phyloP scores from a whole-genome alignment of 2,113 vertebrate species.

The Gallinago undulata region DNA sequence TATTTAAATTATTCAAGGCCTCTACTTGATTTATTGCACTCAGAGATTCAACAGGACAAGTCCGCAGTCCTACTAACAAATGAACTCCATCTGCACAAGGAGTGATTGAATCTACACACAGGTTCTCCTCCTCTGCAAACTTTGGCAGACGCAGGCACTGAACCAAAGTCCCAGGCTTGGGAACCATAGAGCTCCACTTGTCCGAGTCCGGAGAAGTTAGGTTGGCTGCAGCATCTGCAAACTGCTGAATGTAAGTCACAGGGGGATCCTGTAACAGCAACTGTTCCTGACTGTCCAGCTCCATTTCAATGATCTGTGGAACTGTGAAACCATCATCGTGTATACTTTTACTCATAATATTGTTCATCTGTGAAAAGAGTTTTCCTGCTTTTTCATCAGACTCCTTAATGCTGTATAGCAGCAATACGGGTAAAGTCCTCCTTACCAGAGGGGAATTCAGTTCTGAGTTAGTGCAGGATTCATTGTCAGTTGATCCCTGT shows the following conservation, averaged over 20 bases:
- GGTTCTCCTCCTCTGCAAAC: conserved; percentile 94
- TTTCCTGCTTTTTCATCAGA: conserved; percentile 97
- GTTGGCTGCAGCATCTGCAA: conserved; percentile 90
- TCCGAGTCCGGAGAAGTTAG: conserved; percentile 88
- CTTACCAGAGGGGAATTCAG: conserved; percentile 87
- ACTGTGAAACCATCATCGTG: conserved; percentile 98
- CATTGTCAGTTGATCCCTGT: conserved; percentile 95
- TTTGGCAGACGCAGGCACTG: conserved; percentile 95
- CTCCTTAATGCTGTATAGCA: conserved; percentile 97
- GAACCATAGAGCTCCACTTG: conserved; percentile 93
- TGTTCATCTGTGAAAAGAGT: conserved; percentile 98
- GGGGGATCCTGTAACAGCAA: conserved; percentile 96
- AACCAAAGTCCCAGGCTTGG: conserved; percentile 93
- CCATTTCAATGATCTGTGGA: conserved; percentile 99
- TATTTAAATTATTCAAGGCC: conserved; percentile 98
- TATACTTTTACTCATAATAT: conserved; percentile 95
- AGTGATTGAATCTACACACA: conserved; percentile 95
- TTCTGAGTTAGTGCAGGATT: conserved; percentile 88
- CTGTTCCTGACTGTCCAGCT: conserved; percentile 96
- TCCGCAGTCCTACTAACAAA: conserved; percentile 91
- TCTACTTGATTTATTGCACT: conserved; percentile 98
- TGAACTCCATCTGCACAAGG: conserved; percentile 96
- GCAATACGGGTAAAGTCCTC: conserved; percentile 93
- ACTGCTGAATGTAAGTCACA: conserved; percentile 98
- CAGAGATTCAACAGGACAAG: conserved; percentile 87